Evolutionary conservation across 2,113 vertebrate genomes (phyloP).

Genomic region (Elaphurus davidianus): DNA sequence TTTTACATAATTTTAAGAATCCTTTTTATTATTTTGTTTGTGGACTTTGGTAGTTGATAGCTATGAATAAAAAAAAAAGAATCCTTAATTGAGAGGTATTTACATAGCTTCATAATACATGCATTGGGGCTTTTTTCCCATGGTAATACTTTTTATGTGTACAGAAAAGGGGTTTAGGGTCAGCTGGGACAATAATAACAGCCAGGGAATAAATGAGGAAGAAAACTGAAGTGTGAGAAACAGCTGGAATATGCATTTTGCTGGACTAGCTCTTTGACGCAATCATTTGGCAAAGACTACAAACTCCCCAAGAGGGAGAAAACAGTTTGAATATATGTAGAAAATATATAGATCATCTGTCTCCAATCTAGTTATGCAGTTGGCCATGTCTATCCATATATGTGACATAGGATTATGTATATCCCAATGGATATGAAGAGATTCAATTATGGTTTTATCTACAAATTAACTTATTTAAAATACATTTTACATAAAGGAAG

Average conservation of each 20-base stretch:
- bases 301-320: background rate
- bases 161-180: background rate
- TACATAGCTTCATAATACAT: background rate
- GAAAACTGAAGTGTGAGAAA: background rate
- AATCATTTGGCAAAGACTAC: background rate
- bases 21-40: too few species aligned
- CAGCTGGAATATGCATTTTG: background rate
- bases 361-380: background rate
- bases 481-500: background rate
- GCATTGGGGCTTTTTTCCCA: background rate
- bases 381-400: background rate
- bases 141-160: background rate
- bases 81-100: background rate
- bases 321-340: background rate
- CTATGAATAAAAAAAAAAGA: background rate
- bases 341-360: conserved; percentile 22
- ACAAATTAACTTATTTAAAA: background rate
- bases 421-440: background rate
- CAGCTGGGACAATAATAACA: background rate
- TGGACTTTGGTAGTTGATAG: too few species aligned
- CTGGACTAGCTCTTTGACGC: background rate
- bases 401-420: background rate
- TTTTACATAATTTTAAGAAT: background rate
- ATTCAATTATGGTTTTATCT: background rate
- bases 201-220: background rate